Evolutionary conservation across 2,797 vertebrate species (phyloP), one percentile per base, ranked within the genome.

Genomic region (Euphonia xanthogaster): DNA sequence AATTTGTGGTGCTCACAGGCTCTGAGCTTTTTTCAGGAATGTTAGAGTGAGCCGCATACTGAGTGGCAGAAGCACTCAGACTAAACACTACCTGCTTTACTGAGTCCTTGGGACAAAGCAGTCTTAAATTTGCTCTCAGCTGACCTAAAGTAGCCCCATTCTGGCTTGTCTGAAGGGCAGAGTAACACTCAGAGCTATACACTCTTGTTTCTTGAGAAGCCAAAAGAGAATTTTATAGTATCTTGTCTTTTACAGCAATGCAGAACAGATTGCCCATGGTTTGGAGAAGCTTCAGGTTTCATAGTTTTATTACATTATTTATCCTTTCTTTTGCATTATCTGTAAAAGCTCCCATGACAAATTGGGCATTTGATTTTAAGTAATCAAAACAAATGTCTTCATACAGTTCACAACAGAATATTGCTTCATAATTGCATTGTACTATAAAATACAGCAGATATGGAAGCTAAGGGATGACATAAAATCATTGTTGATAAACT

Each of bases 401-500:
- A 74, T 60, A 77, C 23, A 71, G n/a, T 24, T 42, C n/a, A 79
- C n/a, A 80, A 74, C 18, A 74, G 28, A 92, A 77, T 74, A 74
- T 77, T 87, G 30, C 9, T 14, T 85, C 11, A 18, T 72, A 67
- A 82, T 77, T 94, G 8, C 42, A 86, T 79, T 77, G 22, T 40
- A n/a, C 10, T 61, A 10, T 72, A 54, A 94, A 91, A 91, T 73
- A 67, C 21, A 73, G 23, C n/a, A 87, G n/a, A 40, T 67, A 71
- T 16, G 14, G 72, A 85, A 83, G 13, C 14, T 71, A 65, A 76
- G 81, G 2, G 16, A 61, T 74, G 28, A 70, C 57, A 76, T 45
- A 67, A 95, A 95, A 88, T 91, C 18, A 3, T 92, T 82, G 44
- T 8, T 86, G 71, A 86, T 86, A 84, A 92, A 92, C n/a, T 67